Evolutionary conservation across 2,888 invertebrate genomes (phyloP).

Genomic region (Drosophila diplacantha): DNA sequence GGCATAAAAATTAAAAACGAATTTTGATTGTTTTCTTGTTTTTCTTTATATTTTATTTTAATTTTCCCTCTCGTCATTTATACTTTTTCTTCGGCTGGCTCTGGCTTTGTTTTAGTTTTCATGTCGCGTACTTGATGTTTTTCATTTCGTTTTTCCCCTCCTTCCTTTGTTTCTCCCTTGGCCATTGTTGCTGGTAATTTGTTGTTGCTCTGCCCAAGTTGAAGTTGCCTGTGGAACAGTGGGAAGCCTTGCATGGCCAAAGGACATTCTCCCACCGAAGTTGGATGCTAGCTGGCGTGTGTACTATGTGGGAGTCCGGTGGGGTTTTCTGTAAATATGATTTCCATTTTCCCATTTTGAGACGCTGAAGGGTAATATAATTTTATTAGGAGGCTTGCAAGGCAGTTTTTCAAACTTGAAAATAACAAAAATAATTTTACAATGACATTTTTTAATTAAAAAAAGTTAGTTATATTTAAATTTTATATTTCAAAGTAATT

Average conservation of each 20-base stretch:
- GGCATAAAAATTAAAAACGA: slow-evolving; percentile 72
- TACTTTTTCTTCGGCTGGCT: slow-evolving; percentile 44
- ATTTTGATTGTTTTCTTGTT: slow-evolving; percentile 63
- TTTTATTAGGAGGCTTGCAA: background rate
- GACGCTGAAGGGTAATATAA: background rate
- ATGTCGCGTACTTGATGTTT: slow-evolving; percentile 59
- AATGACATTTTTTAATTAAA: too few relatives aligned
- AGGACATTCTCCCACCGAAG: slow-evolving; percentile 54
- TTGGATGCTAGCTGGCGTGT: slow-evolving; percentile 19
- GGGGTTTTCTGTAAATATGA: slow-evolving; percentile 4
- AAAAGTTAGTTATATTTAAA: background rate
- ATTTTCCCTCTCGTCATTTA: slow-evolving; percentile 46
- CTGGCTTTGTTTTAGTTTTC: slow-evolving; percentile 41
- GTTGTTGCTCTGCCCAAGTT: slow-evolving; percentile 45
- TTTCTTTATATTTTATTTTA: slow-evolving; percentile 41
- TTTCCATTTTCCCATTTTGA: background rate
- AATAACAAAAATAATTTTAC: background rate
- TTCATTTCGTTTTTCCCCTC: slow-evolving; percentile 26
- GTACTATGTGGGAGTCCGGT: background rate
- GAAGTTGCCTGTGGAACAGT: slow-evolving; percentile 26
- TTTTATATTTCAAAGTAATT: background rate
- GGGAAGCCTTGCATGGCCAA: slow-evolving; percentile 65
- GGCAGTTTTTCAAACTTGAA: background rate
- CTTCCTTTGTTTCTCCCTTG: slow-evolving; percentile 3
- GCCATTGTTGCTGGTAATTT: slow-evolving; percentile 50